These are phyloP conservation scores for Reticulitermes speratus DNA, from an alignment of 1,140 invertebrate species.

Conservation along the genomic window DNA sequence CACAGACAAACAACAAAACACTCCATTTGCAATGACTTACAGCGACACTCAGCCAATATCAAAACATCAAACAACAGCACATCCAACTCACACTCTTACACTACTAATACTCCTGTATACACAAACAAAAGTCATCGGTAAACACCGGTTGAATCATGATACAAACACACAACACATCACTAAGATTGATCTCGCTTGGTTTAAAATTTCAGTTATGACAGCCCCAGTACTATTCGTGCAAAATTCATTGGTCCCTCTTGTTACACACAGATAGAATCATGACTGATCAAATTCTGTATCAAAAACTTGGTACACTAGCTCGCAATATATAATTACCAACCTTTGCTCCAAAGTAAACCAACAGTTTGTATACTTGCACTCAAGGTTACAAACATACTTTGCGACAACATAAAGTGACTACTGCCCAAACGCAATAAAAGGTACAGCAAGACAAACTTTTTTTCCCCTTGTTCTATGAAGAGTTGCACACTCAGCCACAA, in stretches of 20 bases:
- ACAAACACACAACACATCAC: not conserved
- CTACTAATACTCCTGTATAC: not conserved
- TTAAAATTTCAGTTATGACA: not conserved
- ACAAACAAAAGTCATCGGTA: not conserved
- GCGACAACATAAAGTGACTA: too few relatives aligned
- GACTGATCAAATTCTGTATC: too few relatives aligned
- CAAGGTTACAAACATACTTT: too few relatives aligned
- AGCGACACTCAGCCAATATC: not conserved
- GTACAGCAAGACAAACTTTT: too few relatives aligned
- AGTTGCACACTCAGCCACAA: too few relatives aligned
- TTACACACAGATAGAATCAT: not conserved
- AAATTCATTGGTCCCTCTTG: not conserved
- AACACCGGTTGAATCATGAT: not conserved
- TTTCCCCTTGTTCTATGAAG: too few relatives aligned
- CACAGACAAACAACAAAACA: not conserved
- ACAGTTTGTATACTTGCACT: too few relatives aligned
- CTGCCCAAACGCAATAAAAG: too few relatives aligned
- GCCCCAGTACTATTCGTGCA: not conserved
- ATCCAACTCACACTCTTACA: not conserved
- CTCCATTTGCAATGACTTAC: not conserved
- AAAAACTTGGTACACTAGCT: too few relatives aligned
- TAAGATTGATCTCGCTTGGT: not conserved
- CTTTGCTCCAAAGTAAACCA: too few relatives aligned
- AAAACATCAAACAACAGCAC: not conserved
- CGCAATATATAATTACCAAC: too few relatives aligned